phyloP scores from a whole-genome alignment of 2,888 invertebrate genomes.

The Drosophila eohydei region DNA sequence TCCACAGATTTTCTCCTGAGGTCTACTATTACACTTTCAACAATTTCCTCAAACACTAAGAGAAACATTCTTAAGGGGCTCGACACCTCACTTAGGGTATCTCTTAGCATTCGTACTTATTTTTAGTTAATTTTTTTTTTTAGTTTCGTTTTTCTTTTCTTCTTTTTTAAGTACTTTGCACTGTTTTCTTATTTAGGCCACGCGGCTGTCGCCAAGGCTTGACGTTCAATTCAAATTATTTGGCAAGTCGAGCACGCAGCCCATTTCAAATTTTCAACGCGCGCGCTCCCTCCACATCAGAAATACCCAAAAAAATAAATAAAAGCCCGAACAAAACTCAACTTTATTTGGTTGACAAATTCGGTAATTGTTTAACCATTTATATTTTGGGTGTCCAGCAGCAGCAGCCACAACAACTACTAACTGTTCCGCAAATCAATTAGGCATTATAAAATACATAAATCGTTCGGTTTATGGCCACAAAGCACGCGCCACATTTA shows the following conservation, averaged over 20 bases:
- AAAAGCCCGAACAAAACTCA: background rate
- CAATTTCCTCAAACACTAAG: no score
- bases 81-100: background rate
- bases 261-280: constrained; percentile 68
- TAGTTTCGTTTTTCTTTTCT: background rate
- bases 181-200: constrained; percentile 74
- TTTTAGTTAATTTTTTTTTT: background rate
- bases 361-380: constrained; percentile 36
- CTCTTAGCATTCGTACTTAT: background rate
- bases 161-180: constrained; percentile 26
- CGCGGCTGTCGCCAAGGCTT: constrained; percentile 64
- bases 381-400: constrained; percentile 11
- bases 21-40: no score
- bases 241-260: constrained; percentile 72
- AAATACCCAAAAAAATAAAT: constrained; percentile 17
- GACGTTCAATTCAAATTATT: constrained; percentile 53
- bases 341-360: constrained; percentile 33
- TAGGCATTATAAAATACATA: constrained; percentile 69
- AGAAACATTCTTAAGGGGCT: background rate
- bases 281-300: constrained; percentile 20
- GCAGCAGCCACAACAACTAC: constrained; percentile 10
- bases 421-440: constrained; percentile 65
- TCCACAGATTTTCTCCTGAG: no score
- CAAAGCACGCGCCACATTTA: constrained; percentile 60
- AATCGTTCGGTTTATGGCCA: constrained; percentile 50